Conservation (phyloP, 2,797 vertebrate species). For the Helostoma temminkii region DNA sequence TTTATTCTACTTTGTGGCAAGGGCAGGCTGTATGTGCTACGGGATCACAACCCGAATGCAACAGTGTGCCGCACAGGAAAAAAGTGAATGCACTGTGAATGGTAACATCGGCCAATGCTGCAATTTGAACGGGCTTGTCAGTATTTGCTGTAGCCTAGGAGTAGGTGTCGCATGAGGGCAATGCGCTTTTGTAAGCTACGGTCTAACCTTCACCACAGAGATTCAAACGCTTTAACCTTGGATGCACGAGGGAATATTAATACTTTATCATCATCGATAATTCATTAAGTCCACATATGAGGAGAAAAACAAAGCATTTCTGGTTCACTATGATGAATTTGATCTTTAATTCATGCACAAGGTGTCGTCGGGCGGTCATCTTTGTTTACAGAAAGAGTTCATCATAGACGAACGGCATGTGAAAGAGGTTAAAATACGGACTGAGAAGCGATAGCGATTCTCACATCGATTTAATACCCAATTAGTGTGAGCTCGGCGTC, state of each 20-base stretch:
- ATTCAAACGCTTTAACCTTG: constrained; percentile 83
- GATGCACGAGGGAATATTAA: constrained; percentile 80
- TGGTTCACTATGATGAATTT: constrained; percentile 74
- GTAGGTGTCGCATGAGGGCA: constrained; percentile 85
- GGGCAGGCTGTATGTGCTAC: constrained; percentile 54
- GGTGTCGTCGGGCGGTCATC: constrained; percentile 82
- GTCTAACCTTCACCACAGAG: constrained; percentile 81
- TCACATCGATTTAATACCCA: constrained; percentile 64
- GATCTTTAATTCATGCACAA: constrained; percentile 78
- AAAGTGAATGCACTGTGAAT: constrained; percentile 81
- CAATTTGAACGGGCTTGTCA: constrained; percentile 76
- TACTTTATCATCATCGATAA: constrained; percentile 81
- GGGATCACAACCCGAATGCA: constrained; percentile 76
- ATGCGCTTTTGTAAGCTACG: constrained; percentile 80
- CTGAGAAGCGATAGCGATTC: constrained; percentile 42
- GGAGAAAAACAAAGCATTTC: constrained; percentile 57
- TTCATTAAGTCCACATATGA: constrained; percentile 63
- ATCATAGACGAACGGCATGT: constrained; percentile 69
- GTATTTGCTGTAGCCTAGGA: constrained; percentile 78
- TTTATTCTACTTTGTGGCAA: constrained; percentile 72
- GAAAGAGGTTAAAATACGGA: constrained; percentile 68
- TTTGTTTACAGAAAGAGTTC: constrained; percentile 84
- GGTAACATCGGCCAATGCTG: constrained; percentile 77
- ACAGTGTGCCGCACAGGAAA: constrained; percentile 83
- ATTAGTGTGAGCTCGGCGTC: constrained; percentile 67